phyloP scores from a whole-genome alignment of 1,140 invertebrate species.

The Bombus superbus region DNA sequence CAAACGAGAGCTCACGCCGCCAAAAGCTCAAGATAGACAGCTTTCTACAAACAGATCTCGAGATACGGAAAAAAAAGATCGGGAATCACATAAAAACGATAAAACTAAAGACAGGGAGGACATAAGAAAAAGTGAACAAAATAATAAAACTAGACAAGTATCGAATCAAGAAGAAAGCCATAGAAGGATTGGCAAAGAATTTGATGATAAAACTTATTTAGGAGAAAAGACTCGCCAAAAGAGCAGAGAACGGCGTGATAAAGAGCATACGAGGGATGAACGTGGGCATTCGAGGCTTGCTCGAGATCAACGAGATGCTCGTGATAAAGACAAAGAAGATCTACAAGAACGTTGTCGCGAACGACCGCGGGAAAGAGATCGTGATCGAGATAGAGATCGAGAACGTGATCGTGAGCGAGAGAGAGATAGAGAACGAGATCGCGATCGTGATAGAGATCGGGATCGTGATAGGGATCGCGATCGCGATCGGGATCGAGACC shows the following conservation, averaged over 20 bases:
- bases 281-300: conserved; percentile 71
- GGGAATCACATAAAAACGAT: conserved; percentile 77
- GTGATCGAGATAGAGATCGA: conserved; percentile 61
- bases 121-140: conserved; percentile 65
- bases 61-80: conserved; percentile 78
- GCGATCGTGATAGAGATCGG: conserved; percentile 62
- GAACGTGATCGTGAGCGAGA: conserved; percentile 61
- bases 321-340: conserved; percentile 80
- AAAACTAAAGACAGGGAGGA: conserved; percentile 78
- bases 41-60: conserved; percentile 64
- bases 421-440: conserved; percentile 62
- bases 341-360: conserved; percentile 74
- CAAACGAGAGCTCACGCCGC: conserved; percentile 74
- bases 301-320: conserved; percentile 75
- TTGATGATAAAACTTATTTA: conserved; percentile 69
- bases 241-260: conserved; percentile 75
- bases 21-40: conserved; percentile 71
- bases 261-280: conserved; percentile 76
- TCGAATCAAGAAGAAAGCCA: conserved; percentile 73
- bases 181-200: conserved; percentile 70
- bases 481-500: conserved; percentile 56
- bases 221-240: conserved; percentile 72
- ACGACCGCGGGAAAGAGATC: conserved; percentile 67
- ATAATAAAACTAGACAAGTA: conserved; percentile 60
- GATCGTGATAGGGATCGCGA: conserved; percentile 60